Percentiles rank a stretch among this genome's conserved stretches.
These are phyloP conservation scores for Lordiphosa stackelbergi DNA, from an alignment of 1,140 invertebrate species.

Conservation along the genomic window DNA sequence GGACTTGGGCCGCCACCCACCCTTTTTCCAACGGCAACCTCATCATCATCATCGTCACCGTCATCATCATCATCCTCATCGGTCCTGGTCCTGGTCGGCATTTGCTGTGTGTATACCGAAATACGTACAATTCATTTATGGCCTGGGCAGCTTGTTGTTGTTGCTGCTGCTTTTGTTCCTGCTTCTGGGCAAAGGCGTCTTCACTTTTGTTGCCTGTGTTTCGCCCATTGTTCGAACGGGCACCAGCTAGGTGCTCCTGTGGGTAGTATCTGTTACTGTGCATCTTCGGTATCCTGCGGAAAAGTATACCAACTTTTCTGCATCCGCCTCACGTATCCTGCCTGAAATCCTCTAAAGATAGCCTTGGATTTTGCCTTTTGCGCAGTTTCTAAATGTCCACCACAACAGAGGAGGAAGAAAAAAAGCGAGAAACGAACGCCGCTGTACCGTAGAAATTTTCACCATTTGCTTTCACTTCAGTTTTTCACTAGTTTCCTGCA, in stretches of 20 bases:
- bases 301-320: slow-evolving; percentile 25
- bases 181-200: slow-evolving; percentile 51
- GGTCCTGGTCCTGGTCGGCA: slow-evolving; percentile 47
- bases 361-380: slow-evolving; percentile 42
- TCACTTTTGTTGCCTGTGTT: slow-evolving; percentile 20
- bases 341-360: background rate
- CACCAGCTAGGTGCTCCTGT: slow-evolving; percentile 38
- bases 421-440: slow-evolving; percentile 47
- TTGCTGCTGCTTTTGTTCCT: slow-evolving; percentile 23
- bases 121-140: slow-evolving; percentile 73
- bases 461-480: slow-evolving; percentile 46
- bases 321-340: slow-evolving; percentile 32
- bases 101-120: slow-evolving; percentile 72
- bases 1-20: slow-evolving; percentile 60
- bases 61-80: slow-evolving; percentile 31
- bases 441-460: slow-evolving; percentile 53
- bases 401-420: slow-evolving; percentile 30
- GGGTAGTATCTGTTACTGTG: slow-evolving; percentile 13
- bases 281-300: slow-evolving; percentile 20
- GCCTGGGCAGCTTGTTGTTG: slow-evolving; percentile 64
- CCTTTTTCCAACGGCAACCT: slow-evolving; percentile 35
- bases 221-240: slow-evolving; percentile 32
- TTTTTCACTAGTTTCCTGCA: slow-evolving; percentile 38
- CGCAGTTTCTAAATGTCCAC: slow-evolving; percentile 67
- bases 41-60: slow-evolving; percentile 22